A percentile compares a stretch with the other conserved stretches of the same genome.
These are phyloP conservation scores for Syritta pipiens DNA, from an alignment of 2,888 invertebrate species.

Conservation along the genomic window DNA sequence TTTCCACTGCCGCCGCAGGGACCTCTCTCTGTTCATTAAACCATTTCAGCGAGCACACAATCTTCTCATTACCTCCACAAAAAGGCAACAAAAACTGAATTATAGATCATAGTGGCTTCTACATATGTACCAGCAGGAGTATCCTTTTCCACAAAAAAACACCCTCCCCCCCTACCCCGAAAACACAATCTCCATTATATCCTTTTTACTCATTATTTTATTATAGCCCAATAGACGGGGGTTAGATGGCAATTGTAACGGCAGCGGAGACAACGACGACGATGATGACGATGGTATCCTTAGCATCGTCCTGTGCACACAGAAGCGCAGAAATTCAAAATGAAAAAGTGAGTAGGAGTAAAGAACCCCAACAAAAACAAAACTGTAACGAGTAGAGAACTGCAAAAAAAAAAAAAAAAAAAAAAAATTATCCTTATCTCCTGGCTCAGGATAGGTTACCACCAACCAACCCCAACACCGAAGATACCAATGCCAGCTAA, in stretches of 20 bases:
- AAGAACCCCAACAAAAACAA: conserved; percentile 1
- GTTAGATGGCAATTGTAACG: too few relatives aligned
- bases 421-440: conserved; percentile 20
- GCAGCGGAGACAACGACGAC: not conserved
- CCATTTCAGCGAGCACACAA: not conserved
- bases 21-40: not conserved
- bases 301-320: conserved; percentile 9
- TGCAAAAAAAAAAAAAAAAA: not conserved
- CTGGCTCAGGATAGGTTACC: conserved; percentile 31
- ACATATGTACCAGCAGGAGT: not conserved
- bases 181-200: conserved; percentile 12
- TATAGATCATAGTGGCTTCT: conserved; percentile 12
- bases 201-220: conserved; percentile 35
- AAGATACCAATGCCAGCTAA: conserved; percentile 10
- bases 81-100: conserved; percentile 32
- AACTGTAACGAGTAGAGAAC: conserved; percentile 7
- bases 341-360: not conserved
- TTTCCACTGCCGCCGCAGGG: not conserved
- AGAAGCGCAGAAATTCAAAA: not conserved
- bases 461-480: not conserved
- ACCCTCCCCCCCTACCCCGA: too few relatives aligned
- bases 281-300: conserved; percentile 13
- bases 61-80: conserved; percentile 19
- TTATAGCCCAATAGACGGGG: conserved; percentile 21
- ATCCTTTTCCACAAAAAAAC: too few relatives aligned